Conservation (phyloP, 2,888 invertebrate genomes). For the Thymelicus sylvestris region DNA sequence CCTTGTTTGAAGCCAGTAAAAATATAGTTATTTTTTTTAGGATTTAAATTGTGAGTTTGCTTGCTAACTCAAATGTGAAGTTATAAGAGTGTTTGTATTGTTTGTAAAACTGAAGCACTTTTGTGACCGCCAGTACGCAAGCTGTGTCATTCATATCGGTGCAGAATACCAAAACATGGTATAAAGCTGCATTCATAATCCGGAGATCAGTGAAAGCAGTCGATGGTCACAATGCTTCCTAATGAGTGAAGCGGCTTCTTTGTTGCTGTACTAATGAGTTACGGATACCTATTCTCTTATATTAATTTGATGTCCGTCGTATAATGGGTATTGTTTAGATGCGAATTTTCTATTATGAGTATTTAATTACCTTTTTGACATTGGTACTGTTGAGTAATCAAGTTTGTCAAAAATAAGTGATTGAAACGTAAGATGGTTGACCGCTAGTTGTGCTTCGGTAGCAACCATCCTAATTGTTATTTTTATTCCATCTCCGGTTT, state of each 20-base stretch:
- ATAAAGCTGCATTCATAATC: slow-evolving; percentile 39
- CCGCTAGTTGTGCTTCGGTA: neutral
- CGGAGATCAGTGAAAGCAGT: slow-evolving; percentile 40
- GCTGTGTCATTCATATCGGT: slow-evolving; percentile 16
- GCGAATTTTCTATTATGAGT: neutral
- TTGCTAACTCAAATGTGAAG: too few relatives aligned
- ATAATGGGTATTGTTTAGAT: slow-evolving; percentile 5
- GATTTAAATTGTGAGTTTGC: too few relatives aligned
- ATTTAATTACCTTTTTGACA: neutral
- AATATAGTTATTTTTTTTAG: too few relatives aligned
- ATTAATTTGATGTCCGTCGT: slow-evolving; percentile 14
- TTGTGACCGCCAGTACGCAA: slow-evolving; percentile 3
- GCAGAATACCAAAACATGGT: slow-evolving; percentile 39
- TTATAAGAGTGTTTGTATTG: too few relatives aligned
- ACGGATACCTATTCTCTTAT: slow-evolving; percentile 8
- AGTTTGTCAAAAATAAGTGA: neutral
- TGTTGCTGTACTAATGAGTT: slow-evolving; percentile 6
- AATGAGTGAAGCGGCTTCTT: slow-evolving; percentile 21
- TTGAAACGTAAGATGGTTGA: neutral
- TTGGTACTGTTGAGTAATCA: slow-evolving; percentile 6
- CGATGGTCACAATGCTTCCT: slow-evolving; percentile 18
- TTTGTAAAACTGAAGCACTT: slow-evolving; percentile 1
- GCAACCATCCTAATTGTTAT: too few relatives aligned
- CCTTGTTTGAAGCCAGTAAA: too few relatives aligned
- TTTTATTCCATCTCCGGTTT: too few relatives aligned